Evolutionary conservation across 30 jellyfish, hydroid and myxozoan species (phyloP), one percentile per base, ranked within the genome.

Genomic region (Chironex yamaguchii): DNA sequence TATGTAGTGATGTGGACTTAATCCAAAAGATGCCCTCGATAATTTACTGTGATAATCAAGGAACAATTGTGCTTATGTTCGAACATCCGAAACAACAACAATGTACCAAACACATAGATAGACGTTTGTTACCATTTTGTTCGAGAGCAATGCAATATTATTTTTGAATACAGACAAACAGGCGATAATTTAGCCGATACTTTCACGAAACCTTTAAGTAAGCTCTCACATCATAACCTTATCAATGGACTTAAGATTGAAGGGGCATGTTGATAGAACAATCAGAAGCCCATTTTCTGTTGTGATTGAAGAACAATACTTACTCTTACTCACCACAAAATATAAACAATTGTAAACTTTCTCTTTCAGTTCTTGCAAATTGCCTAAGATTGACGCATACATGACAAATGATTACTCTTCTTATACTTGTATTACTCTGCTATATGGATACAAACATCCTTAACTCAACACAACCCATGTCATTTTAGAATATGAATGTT

Each of bases 61-160:
- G 92, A 17, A 77, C 92, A 1, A 35, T 81, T 2, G 26, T 34
- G 9, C 66, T 80, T 1, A 80, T 48, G n/a, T 29, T 14, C 49
- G 91, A 62, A 48, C 25, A 67, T 49, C 52, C 85, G 17, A 65
- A 65, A 32, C 77, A 64, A 0, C 92, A 81, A 29, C 79, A 81
- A 48, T 76, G 92, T 9, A 66, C 82, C 1, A 81, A 81, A 30
- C 85, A 81, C 34, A 81, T 81, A 22, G n/a, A n/a, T n/a, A n/a
- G 84, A 79, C 52, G 63, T 54, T 30, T 32, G 30, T 23, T 79
- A 58, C 42, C 84, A 79, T 62, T 79, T 79, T 67, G 52, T 81
- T 29, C n/a, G 64, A 34, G 92, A 81, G 35, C 92, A 81, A 49
- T 30, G 48, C 23, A 77, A 65, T 12, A 49, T 81, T 48, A 12